Base-by-base conservation (phyloP, 2,797 vertebrate genomes). In the Ctenopoma multispine region DNA sequence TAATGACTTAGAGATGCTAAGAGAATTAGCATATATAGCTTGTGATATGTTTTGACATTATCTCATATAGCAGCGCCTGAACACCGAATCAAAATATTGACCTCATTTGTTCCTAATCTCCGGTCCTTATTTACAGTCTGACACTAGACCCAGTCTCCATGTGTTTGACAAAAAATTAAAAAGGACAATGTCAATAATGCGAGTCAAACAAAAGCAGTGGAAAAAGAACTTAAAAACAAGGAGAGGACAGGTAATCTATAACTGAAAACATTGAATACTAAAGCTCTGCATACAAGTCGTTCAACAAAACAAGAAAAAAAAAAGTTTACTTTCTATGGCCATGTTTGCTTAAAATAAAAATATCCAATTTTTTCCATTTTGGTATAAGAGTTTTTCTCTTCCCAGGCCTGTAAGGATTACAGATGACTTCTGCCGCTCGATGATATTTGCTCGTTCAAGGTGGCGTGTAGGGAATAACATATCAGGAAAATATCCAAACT, bases 291-390 rank as follows among this genome's bases (percentile, higher is more conserved):
- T 75, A 72, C 53, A 64, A 64, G 71, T 78, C 7, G 2, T 56
- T 31, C 78, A 77, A 70, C 79, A 18, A 84, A 84, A 78, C 46
- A 43, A 82, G 31, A 47, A 50, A 41, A 60, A 62, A 68, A 15
- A 46, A 18, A 46, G 18, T 63, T n/a, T n/a, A 65, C 31, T 84
- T 83, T 75, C 72, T 81, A 87, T 91, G 89, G 91, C 88, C 68
- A 53, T 85, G 82, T 81, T 84, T 71, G 73, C 65, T 76, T 73
- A 74, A 74, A 77, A 79, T 70, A 74, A 80, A 85, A 75, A 65
- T 85, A 72, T 64, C 72, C n/a, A 76, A 84, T 70, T 44, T 55
- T 44, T 78, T 80, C 71, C 61, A n/a, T 71, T 82, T 85, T 82
- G 72, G 75, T 83, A 67, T 59, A 24, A 61, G 38, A 50, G 68